Evolutionary conservation across 1,140 invertebrate genomes (phyloP).

Genomic region (Heliconius melpomene): DNA sequence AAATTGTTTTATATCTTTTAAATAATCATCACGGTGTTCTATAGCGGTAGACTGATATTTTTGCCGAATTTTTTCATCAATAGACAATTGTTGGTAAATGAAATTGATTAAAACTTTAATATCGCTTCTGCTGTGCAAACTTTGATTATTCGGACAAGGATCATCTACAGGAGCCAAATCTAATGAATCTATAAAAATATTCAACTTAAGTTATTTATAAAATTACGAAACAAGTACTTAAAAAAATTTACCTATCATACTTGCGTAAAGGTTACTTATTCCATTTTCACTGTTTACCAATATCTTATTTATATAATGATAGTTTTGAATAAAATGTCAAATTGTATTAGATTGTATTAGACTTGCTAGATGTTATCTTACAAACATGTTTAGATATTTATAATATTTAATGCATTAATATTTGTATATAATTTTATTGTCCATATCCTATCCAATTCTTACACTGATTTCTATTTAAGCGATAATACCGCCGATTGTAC

Average conservation of each 20-base stretch:
- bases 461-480: no score
- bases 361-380: no score
- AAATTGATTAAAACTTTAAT: slow-evolving; percentile 42
- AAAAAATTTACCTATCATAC: background rate
- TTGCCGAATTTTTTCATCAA: slow-evolving; percentile 25
- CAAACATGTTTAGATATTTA: no score
- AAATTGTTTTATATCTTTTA: slow-evolving; percentile 38
- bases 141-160: slow-evolving; percentile 31
- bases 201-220: background rate
- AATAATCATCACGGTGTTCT: slow-evolving; percentile 34
- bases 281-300: no score
- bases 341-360: no score
- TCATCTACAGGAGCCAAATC: background rate
- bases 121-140: slow-evolving; percentile 41
- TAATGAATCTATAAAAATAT: background rate
- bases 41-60: background rate
- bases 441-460: no score
- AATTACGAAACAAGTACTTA: background rate
- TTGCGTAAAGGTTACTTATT: no score
- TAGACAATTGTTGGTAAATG: slow-evolving; percentile 26
- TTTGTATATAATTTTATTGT: no score
- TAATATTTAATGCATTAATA: no score
- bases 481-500: no score
- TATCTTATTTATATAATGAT: no score
- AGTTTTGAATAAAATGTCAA: no score